These are phyloP conservation scores for Paramacrobiotus metropolitanus DNA, from an alignment of 1,140 invertebrate species.

Conservation along the genomic window DNA sequence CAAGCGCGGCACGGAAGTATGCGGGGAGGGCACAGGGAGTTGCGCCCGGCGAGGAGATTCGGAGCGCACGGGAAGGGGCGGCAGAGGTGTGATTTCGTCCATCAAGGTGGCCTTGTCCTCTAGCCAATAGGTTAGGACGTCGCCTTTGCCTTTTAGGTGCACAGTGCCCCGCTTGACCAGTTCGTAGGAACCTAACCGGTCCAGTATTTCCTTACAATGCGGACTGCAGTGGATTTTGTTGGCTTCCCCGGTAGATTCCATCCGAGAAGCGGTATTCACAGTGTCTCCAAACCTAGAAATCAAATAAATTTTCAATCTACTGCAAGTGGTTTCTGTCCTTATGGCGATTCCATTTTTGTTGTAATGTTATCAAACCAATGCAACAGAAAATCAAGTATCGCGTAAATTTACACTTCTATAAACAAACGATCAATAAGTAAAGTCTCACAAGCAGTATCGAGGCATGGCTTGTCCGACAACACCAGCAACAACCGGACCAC, in stretches of 20 bases:
- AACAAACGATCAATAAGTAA: no score
- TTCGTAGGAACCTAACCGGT: constrained; percentile 50
- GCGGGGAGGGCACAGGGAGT: no score
- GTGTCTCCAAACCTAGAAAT: constrained; percentile 45
- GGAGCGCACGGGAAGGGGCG: not conserved
- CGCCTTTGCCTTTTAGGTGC: constrained; percentile 65
- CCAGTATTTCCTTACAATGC: constrained; percentile 42
- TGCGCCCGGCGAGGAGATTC: no score
- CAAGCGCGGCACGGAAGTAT: no score
- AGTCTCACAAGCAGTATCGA: constrained; percentile 44
- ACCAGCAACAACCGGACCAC: constrained; percentile 25
- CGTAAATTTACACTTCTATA: no score
- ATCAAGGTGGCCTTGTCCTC: not conserved
- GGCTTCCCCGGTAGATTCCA: constrained; percentile 69
- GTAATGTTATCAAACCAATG: no score
- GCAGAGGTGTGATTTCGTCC: not conserved
- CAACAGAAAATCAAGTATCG: no score
- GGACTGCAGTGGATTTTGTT: constrained; percentile 57
- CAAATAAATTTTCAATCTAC: not conserved
- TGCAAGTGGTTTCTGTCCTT: no score
- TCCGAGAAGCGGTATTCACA: constrained; percentile 71
- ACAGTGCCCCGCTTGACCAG: constrained; percentile 56
- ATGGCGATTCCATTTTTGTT: no score
- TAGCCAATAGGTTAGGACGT: constrained; percentile 39
- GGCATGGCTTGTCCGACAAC: constrained; percentile 75